Base-by-base conservation (phyloP, 2,888 invertebrate genomes). In the Gerris lacustris region DNA sequence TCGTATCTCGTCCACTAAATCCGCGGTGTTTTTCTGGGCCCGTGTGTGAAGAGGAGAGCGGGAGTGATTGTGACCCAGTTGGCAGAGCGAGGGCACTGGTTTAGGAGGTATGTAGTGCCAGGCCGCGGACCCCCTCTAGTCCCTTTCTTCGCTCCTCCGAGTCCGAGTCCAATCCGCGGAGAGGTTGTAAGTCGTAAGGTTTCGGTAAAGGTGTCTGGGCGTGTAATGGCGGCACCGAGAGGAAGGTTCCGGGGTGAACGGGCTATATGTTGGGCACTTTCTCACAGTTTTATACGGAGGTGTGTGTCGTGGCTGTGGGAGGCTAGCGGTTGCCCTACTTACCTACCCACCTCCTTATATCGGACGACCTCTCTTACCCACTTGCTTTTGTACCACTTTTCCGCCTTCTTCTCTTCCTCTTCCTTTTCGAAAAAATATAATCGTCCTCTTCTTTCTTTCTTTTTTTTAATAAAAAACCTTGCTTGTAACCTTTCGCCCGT, bases 251-350 rank as follows among this genome's bases (percentile, higher is more conserved):
- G 55, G 55, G 55, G 55, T 55, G 55, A 55, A 55, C 55, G 55
- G 55, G 55, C 55, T 55, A 55, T 55, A 55, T 55, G 55, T 55
- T 55, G 55, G 55, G 55, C 55, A 55, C 55, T 55, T 55, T 55
- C 55, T 55, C 55, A 55, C 31, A 31, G 31, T 31, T 31, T 31
- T 31, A 31, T 31, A 31, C 31, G 31, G 31, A 31, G 31, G 31
- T 31, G 31, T 11, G 55, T 55, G 55, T 55, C 15, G 55, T 55
- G 15, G 55, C 55, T 55, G 55, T 55, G 55, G 55, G 55, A 55
- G 55, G 55, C 55, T 55, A 55, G 55, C 55, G 55, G 55, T 55
- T 55, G 55, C 55, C 55, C 55, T 55, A 55, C 55, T 55, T 55
- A 55, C 55, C 55, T 55, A 55, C 55, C 55, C 55, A 55, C 55